Conservation (phyloP, 2,888 invertebrate genomes). For the Molorchus minor region DNA sequence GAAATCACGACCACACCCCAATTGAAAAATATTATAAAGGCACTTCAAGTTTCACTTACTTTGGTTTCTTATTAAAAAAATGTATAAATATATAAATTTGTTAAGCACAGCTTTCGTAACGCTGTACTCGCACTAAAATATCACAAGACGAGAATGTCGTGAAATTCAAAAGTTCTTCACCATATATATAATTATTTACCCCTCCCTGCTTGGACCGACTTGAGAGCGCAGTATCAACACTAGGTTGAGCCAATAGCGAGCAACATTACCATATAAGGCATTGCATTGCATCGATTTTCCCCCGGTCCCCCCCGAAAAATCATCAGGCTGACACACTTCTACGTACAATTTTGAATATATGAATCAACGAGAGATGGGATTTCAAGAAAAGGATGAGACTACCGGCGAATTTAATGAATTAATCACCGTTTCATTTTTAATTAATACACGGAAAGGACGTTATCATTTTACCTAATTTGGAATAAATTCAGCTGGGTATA, state of each 20-base stretch:
- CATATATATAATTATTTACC: conserved; percentile 67
- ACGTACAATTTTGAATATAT: conserved; percentile 43
- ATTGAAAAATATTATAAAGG: conserved; percentile 29
- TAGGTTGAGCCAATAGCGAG: conserved; percentile 69
- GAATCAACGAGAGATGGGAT: conserved; percentile 29
- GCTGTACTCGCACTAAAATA: conserved; percentile 53
- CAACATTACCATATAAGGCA: conserved; percentile 84
- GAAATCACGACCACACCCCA: conserved; percentile 44
- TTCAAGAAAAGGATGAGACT: conserved; percentile 33
- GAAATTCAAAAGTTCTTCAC: conserved; percentile 51
- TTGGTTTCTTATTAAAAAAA: conserved; percentile 50
- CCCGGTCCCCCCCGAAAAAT: conserved; percentile 45
- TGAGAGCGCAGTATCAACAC: conserved; percentile 53
- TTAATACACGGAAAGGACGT: conserved; percentile 18
- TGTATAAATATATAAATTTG: conserved; percentile 50
- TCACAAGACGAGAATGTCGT: conserved; percentile 59
- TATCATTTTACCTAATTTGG: conserved; percentile 14
- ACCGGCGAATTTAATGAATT: conserved; percentile 8
- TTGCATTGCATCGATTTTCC: conserved; percentile 70
- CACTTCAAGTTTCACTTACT: conserved; percentile 45
- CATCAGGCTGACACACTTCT: conserved; percentile 51
- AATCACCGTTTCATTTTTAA: background rate
- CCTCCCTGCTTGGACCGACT: conserved; percentile 64
- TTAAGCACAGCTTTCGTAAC: conserved; percentile 49
- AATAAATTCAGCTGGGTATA: conserved; percentile 10